Conservation (phyloP, 2,113 vertebrate genomes). For the Calidris pugnax region DNA sequence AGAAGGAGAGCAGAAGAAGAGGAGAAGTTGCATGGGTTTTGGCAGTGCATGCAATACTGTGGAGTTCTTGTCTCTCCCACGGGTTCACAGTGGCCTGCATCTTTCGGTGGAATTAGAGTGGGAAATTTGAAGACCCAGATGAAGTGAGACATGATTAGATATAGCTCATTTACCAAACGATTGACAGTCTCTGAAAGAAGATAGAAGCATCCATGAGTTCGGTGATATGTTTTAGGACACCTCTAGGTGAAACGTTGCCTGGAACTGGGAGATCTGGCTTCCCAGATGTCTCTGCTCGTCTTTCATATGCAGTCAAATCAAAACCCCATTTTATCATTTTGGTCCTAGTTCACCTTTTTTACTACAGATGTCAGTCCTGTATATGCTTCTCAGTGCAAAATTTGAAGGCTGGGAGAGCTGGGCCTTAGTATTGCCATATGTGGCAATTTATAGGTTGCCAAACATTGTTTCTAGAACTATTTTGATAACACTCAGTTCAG, state of each 20-base stretch:
- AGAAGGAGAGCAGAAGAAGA: not conserved
- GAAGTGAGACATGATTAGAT: not conserved
- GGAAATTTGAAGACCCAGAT: not conserved
- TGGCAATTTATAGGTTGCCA: not conserved
- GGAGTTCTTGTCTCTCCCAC: not conserved
- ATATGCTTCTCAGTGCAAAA: not conserved
- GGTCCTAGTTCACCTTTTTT: not conserved
- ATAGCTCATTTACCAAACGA: not conserved
- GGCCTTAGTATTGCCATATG: not conserved
- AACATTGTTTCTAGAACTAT: not conserved
- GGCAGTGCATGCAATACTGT: not conserved
- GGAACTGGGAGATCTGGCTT: not conserved
- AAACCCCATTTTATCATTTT: not conserved
- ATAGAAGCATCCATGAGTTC: not conserved
- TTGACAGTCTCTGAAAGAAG: not conserved
- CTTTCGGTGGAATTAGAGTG: not conserved
- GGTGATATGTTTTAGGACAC: not conserved
- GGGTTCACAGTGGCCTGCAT: not conserved
- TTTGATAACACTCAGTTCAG: not conserved
- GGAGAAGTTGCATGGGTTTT: not conserved
- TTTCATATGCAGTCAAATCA: not conserved
- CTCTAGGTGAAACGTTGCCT: fast-evolving
- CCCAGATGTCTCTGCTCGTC: not conserved
- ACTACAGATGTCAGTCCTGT: not conserved
- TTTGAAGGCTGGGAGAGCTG: not conserved